Conservation (phyloP, 2,888 invertebrate species). For the Acrobasis repandana region DNA sequence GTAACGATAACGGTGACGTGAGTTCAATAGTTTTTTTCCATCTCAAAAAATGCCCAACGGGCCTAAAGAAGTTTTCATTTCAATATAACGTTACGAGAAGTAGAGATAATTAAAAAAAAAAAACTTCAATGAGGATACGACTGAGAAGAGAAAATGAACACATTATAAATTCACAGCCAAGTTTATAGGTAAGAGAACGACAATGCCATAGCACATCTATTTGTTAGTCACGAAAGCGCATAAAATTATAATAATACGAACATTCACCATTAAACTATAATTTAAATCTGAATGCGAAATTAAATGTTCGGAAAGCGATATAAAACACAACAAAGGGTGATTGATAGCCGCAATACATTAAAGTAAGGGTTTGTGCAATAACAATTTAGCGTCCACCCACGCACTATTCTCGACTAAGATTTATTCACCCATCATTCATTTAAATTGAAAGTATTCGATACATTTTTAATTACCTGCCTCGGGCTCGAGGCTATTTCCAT, state of each 20-base stretch:
- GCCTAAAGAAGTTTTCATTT: too few relatives aligned
- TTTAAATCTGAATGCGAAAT: conserved; percentile 4
- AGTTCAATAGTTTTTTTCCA: too few relatives aligned
- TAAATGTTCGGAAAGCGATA: conserved; percentile 20
- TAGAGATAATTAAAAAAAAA: not conserved
- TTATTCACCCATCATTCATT: conserved; percentile 58
- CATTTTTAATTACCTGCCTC: conserved; percentile 47
- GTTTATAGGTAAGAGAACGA: not conserved
- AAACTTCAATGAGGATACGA: too few relatives aligned
- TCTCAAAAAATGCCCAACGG: too few relatives aligned
- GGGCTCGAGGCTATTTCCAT: conserved; percentile 1
- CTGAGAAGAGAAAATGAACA: too few relatives aligned
- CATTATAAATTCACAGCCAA: not conserved
- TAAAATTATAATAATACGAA: not conserved
- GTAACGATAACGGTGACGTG: too few relatives aligned
- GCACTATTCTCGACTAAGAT: conserved; percentile 44
- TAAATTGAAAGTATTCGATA: conserved; percentile 55
- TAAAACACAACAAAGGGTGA: conserved; percentile 32
- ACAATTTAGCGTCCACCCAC: conserved; percentile 43
- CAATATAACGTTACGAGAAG: too few relatives aligned
- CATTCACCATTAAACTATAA: not conserved
- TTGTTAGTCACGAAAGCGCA: not conserved
- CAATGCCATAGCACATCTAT: not conserved
- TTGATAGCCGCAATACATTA: conserved; percentile 36
- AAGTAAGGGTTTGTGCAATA: conserved; percentile 34